These are phyloP conservation scores for Mormyrops attenuatus DNA, from an alignment of 2,797 vertebrate species.

Conservation along the genomic window DNA sequence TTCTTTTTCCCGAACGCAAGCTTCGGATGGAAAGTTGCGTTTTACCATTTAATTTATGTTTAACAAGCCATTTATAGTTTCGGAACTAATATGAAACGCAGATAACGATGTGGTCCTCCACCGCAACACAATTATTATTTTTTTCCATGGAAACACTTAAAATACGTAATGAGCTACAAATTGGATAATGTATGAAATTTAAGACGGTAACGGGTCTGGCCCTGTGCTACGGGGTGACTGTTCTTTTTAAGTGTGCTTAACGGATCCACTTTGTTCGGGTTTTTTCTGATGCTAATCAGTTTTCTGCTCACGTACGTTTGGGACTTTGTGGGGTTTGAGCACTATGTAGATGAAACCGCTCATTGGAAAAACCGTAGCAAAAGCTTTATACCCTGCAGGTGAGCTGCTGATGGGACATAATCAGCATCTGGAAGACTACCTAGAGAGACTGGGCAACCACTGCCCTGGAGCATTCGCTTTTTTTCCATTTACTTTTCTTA, in stretches of 20 bases:
- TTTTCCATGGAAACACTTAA: background rate
- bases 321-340: background rate
- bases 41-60: background rate
- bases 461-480: background rate
- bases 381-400: background rate
- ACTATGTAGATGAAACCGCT: constrained; percentile 5
- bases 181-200: constrained; percentile 20
- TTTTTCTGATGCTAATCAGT: constrained; percentile 11
- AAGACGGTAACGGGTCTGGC: background rate
- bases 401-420: background rate
- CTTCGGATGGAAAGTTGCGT: background rate
- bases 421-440: background rate
- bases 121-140: background rate
- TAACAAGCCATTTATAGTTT: background rate
- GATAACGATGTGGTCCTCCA: background rate
- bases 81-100: background rate
- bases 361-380: background rate
- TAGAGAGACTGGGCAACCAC: background rate
- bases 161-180: constrained; percentile 20
- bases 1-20: background rate
- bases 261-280: background rate
- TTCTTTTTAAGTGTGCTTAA: constrained; percentile 7
- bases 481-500: background rate
- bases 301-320: background rate
- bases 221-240: background rate